Base-by-base conservation (phyloP, 2,888 invertebrate species). In the Heteromurus nitidus region DNA sequence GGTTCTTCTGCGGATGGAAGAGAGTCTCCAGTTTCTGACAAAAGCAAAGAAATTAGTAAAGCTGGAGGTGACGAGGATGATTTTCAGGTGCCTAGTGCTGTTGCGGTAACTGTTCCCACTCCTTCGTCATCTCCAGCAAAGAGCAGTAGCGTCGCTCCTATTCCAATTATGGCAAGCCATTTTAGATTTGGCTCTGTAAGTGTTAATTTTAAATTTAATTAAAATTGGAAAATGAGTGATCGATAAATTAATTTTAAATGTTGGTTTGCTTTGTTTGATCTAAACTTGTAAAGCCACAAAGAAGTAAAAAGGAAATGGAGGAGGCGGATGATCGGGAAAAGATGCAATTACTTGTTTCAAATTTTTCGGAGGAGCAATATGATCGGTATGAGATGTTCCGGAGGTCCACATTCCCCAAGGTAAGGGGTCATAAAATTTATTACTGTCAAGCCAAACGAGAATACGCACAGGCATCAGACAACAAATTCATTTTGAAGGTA, bases 361-460 rank as follows among this genome's bases (percentile, higher is more conserved):
- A 99, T 90, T 99, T 99, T 88, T 97, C 98, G 0, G 98, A 98
- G 90, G 98, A 98, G 87, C 99, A 99, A 89, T 90, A 99, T 70
- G 96, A 99, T 89, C 92, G 99, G 86, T 99, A 99, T 91, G 99
- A 99, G 91, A 98, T 99, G 96, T 99, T 95, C 89, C 91, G 99
- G 85, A 91, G 99, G 88, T 95, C 99, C 0, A 97, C 98, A 0
- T 99, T 99, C 89, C 99, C 99, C 0, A 99, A 98, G 69, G 80
- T 80, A 13, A n/a, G 13, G 11, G 24, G 7, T 58, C 13, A 58
- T 20, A 22, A 22, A 22, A 18, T 20, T 11, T 22, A 58, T 50
- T 50, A 5, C n/a, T 50, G 18, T 50, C n/a, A 11, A 11, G 16
- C 7, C n/a, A 50, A n/a, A 18, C n/a, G 50, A n/a, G n/a, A 5